Base-by-base conservation (phyloP, 2,797 vertebrate genomes). In the Setipinna tenuifilis region DNA sequence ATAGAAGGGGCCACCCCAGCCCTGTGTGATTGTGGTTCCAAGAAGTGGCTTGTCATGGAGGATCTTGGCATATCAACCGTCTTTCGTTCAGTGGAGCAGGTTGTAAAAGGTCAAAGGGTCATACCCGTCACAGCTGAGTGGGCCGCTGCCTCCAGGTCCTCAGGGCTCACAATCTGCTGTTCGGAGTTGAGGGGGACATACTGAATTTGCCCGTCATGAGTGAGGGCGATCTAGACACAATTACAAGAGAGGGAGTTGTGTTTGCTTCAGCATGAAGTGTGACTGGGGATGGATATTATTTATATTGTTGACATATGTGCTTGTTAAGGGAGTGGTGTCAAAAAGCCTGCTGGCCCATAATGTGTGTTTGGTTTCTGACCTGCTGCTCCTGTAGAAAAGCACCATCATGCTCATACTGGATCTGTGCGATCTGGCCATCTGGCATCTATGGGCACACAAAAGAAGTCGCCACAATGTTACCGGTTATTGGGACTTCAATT, bases 401-500 rank as follows among this genome's bases (percentile, higher is more conserved):
- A 41, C 96, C 91, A 0, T 97, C 97, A 68, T 97, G 96, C 87
- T 99, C 98, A 0, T 99, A 99, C 93, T 99, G 98, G 90, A 99
- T 99, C 90, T 97, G 97, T 88, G 96, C 96, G 87, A 99, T 98
- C 89, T 98, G 98, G 75, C 98, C 98, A 4, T 99, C 98, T 88
- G 97, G 95, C 57, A 99, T 96, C 98, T 99, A 88, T 2, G 85
- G n/a, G 84, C 54, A 68, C 54, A 68, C 25, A 78, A 48, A 84
- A 81, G 31, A 4, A 35, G 17, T 21, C 16, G 19, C 16, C 16
- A 41, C 68, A 31, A 71, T 16, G 28, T 17, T 28, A 75, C 50
- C 50, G 14, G 2, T 54, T 54, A 54, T 41, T 41, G 5, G 35
- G 35, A n/a, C 35, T 5, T 41, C 35, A 41, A 41, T 2, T 41